Evolutionary conservation across 2,888 invertebrate species (phyloP).

Genomic region (Ptychoptera contaminata): DNA sequence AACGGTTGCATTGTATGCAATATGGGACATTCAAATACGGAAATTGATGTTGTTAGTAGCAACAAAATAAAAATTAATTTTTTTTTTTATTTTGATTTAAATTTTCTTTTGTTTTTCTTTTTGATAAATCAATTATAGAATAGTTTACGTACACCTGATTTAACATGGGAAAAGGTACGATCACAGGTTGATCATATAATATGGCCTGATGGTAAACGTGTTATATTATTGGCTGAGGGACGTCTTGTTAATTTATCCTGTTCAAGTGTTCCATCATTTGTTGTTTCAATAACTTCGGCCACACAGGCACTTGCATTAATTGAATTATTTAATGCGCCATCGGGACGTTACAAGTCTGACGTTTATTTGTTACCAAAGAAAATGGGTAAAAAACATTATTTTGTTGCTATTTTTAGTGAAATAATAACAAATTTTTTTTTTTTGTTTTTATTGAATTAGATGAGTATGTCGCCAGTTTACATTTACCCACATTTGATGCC

Average conservation of each 20-base stretch:
- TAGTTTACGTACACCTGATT: slow-evolving; percentile 79
- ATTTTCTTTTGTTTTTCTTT: slow-evolving; percentile 7
- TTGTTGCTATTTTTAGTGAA: neutral
- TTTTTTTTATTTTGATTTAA: neutral
- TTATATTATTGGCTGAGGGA: slow-evolving; percentile 86
- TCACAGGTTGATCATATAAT: slow-evolving; percentile 98
- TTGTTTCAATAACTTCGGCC: slow-evolving; percentile 93
- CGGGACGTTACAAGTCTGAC: slow-evolving; percentile 89
- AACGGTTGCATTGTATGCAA: slow-evolving; percentile 91
- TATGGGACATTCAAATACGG: slow-evolving; percentile 95
- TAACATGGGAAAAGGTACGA: slow-evolving; percentile 93
- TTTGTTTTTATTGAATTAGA: slow-evolving; percentile 36
- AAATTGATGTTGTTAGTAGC: slow-evolving; percentile 77
- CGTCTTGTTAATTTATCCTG: slow-evolving; percentile 91
- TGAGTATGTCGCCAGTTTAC: slow-evolving; percentile 94
- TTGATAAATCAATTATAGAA: slow-evolving; percentile 46
- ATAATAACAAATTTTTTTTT: slow-evolving; percentile 3
- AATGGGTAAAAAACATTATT: slow-evolving; percentile 71
- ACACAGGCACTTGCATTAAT: slow-evolving; percentile 95
- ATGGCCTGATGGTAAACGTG: slow-evolving; percentile 93
- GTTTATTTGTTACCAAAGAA: slow-evolving; percentile 96
- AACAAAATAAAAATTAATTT: neutral
- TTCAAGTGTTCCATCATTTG: slow-evolving; percentile 93
- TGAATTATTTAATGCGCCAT: slow-evolving; percentile 91
- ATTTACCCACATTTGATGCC: slow-evolving; percentile 93